A percentile compares a stretch with the other conserved stretches of the same genome.
phyloP scores from a whole-genome alignment of 2,113 vertebrate species.

The Xiphias gladius region DNA sequence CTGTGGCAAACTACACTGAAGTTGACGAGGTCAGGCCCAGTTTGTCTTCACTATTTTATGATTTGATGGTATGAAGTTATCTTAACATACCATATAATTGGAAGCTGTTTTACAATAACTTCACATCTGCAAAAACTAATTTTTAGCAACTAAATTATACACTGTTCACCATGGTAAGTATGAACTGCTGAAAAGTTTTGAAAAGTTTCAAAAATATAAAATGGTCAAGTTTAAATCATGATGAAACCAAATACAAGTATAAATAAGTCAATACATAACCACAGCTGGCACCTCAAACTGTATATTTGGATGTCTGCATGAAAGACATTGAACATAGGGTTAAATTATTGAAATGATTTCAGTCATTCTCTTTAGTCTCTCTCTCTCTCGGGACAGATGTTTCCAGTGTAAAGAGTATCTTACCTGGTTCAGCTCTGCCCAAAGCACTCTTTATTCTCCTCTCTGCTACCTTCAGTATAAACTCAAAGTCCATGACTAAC shows the following conservation, averaged over 20 bases:
- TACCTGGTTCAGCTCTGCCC: constrained; percentile 70
- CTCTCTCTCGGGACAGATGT: constrained; percentile 8
- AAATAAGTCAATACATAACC: background rate
- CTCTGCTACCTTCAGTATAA: constrained; percentile 73
- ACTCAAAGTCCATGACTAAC: constrained; percentile 75
- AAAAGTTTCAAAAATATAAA: background rate
- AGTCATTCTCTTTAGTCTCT: background rate
- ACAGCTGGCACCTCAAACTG: background rate
- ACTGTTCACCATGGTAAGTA: background rate
- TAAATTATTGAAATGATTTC: too few relatives aligned
- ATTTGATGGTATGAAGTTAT: too few relatives aligned
- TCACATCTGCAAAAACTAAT: too few relatives aligned
- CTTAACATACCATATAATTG: background rate
- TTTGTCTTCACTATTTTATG: background rate
- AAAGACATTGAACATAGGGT: too few relatives aligned
- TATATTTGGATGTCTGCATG: background rate
- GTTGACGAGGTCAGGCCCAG: background rate
- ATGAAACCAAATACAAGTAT: background rate
- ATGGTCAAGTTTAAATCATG: too few relatives aligned
- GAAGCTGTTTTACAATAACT: background rate
- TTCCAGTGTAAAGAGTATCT: constrained; percentile 15
- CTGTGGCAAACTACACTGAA: background rate
- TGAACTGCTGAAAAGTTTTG: background rate
- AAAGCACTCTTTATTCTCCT: constrained; percentile 69
- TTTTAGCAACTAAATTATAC: background rate